phyloP scores from a whole-genome alignment of 92 coral and sea anemone species.

The Desmophyllum pertusum region DNA sequence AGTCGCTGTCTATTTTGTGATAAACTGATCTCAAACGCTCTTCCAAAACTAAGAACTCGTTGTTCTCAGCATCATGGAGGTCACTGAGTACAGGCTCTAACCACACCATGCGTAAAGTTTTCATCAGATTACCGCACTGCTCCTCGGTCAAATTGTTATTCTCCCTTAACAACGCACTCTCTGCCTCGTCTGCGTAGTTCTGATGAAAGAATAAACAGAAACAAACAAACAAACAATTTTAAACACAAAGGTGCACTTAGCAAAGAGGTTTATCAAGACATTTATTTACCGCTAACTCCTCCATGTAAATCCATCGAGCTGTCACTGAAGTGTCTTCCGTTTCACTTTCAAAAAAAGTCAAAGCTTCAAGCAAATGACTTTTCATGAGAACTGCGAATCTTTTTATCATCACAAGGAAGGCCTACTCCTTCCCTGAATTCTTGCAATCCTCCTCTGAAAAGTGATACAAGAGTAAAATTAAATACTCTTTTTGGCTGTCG shows the following conservation, averaged over 20 bases:
- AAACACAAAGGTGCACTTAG: no score
- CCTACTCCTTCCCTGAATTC: conserved; percentile 13
- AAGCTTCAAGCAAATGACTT: conserved; percentile 27
- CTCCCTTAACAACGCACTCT: conserved; percentile 43
- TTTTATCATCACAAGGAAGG: conserved; percentile 58
- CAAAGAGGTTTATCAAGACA: no score
- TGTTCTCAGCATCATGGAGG: conserved; percentile 7
- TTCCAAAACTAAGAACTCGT: conserved; percentile 28
- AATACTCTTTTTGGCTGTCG: background rate
- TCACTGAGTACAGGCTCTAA: conserved; percentile 28
- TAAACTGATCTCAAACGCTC: conserved; percentile 37
- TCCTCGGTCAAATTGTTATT: conserved; percentile 48
- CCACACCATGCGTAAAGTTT: conserved; percentile 22
- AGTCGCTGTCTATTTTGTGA: conserved; percentile 24
- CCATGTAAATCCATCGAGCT: conserved; percentile 36
- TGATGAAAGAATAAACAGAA: no score
- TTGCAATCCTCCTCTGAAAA: conserved; percentile 43
- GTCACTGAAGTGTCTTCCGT: conserved; percentile 40
- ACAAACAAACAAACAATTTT: background rate
- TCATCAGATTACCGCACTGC: conserved; percentile 35
- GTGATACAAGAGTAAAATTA: background rate
- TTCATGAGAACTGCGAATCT: conserved; percentile 35
- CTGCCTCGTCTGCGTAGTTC: conserved; percentile 54
- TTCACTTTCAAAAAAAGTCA: conserved; percentile 42
- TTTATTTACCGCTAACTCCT: conserved; percentile 49